Base-by-base conservation (phyloP, 2,113 vertebrate genomes). In the Hemichromis elongatus region DNA sequence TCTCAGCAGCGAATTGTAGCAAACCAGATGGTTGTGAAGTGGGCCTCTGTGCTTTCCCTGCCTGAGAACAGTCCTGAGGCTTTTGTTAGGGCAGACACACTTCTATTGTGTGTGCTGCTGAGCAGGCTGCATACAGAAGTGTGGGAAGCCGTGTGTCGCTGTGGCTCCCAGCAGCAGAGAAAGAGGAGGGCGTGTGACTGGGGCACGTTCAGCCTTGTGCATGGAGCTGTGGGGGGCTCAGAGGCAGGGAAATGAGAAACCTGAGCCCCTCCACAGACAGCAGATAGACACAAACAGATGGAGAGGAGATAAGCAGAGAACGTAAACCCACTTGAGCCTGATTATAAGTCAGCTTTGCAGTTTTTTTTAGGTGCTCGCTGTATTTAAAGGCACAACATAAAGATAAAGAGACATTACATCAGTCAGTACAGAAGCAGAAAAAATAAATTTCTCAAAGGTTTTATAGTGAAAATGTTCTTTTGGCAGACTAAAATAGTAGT, bases 121-220 rank as follows among this genome's bases (percentile, higher is more conserved):
- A 93, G 88, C 87, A 11, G 91, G 70, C 77, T 84, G 92, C 91
- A 91, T 93, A 86, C 86, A 90, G 54, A 92, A 95, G 94, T 96
- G 95, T 96, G 96, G 95, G 96, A 96, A 96, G 93, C 92, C 88
- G 84, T 95, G 95, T 94, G 95, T 92, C 91, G 9, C 88, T 7
- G 80, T 66, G 93, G 89, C 94, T 95, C 95, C 94, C 91, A 95
- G 93, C 91, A 84, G 79, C 78, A 63, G 70, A 90, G 90, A 85
- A 78, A 88, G 91, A 84, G 83, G 89, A 91, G 88, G 94, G 92
- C 90, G 93, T 92, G 94, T 85, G 90, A 94, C 84, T 47, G 50
- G 91, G 91, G 92, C 91, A 93, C 89, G 63, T 26, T 89, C 84
- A 21, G 85, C 68, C 89, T 82, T 81, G 89, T 55, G 88, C 86